Conservation (phyloP, 2,888 invertebrate genomes). For the Boloria selene region DNA sequence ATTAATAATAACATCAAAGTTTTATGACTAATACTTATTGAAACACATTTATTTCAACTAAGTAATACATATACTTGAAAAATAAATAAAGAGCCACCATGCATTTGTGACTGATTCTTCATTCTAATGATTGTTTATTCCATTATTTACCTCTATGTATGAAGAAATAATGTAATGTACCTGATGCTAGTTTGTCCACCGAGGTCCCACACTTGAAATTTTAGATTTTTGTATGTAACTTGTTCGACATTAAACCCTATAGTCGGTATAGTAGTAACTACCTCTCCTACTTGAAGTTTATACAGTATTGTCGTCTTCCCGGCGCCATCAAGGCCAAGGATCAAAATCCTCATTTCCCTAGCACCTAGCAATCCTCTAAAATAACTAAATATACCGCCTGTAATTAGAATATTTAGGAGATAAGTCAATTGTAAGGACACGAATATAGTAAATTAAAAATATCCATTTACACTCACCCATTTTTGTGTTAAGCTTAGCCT, state of each 20-base stretch:
- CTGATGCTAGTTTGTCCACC: conserved; percentile 99
- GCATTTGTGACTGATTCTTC: too few relatives aligned
- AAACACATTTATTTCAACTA: too few relatives aligned
- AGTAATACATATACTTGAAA: too few relatives aligned
- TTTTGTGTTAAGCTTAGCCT: conserved; percentile 61
- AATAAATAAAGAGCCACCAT: too few relatives aligned
- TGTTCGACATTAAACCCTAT: conserved; percentile 99
- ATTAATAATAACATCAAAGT: too few relatives aligned
- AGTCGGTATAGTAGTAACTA: conserved; percentile 98
- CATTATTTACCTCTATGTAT: conserved; percentile 8
- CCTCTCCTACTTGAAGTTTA: conserved; percentile 98
- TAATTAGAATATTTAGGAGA: conserved; percentile 49
- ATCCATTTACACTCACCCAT: conserved; percentile 66
- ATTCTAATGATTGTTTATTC: too few relatives aligned
- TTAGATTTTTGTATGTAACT: conserved; percentile 99
- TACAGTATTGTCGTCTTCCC: conserved; percentile 99
- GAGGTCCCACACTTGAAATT: conserved; percentile 99
- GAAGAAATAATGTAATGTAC: conserved; percentile 72
- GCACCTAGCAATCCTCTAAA: conserved; percentile 97
- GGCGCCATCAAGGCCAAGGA: conserved; percentile 98
- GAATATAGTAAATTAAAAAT: conserved; percentile 29
- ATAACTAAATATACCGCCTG: conserved; percentile 98
- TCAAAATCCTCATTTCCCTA: conserved; percentile 98
- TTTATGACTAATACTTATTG: too few relatives aligned
- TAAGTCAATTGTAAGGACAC: conserved; percentile 1